Percentiles rank a stretch among this genome's conserved stretches.
phyloP scores from a whole-genome alignment of 2,888 invertebrate genomes.

The Lysandra coridon region DNA sequence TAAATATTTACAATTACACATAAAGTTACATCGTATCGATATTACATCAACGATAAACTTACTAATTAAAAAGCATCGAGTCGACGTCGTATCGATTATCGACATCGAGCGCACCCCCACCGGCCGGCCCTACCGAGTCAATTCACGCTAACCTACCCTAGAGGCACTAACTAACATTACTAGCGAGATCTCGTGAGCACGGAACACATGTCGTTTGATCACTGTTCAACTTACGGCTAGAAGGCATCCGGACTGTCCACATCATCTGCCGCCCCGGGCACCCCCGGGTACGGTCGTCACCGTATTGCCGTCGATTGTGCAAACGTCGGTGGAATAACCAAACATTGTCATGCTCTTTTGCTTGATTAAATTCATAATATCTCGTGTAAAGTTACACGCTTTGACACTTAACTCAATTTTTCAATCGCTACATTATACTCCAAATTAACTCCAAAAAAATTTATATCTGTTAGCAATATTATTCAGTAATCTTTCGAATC shows the following conservation, averaged over 20 bases:
- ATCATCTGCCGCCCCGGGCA: background rate
- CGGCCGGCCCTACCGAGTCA: slow-evolving; percentile 58
- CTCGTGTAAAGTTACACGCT: no score
- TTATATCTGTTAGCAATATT: no score
- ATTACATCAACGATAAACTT: background rate
- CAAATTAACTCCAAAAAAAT: no score
- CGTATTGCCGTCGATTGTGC: slow-evolving; percentile 2
- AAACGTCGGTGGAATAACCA: background rate
- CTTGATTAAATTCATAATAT: background rate
- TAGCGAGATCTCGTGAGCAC: slow-evolving; percentile 80
- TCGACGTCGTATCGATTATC: background rate
- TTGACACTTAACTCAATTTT: no score
- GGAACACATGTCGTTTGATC: slow-evolving; percentile 62
- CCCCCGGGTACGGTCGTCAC: background rate
- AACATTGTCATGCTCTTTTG: background rate
- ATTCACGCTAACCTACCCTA: slow-evolving; percentile 73
- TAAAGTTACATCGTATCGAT: slow-evolving; percentile 20
- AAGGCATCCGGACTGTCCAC: slow-evolving; percentile 71
- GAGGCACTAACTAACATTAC: slow-evolving; percentile 76
- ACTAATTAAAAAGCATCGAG: background rate
- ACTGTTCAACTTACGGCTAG: slow-evolving; percentile 62
- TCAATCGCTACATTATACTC: no score
- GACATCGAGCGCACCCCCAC: slow-evolving; percentile 37
- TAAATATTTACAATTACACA: slow-evolving; percentile 23
- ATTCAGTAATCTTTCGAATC: background rate